These are phyloP conservation scores for Leiothrix lutea DNA, from an alignment of 2,113 vertebrate genomes.

Conservation along the genomic window DNA sequence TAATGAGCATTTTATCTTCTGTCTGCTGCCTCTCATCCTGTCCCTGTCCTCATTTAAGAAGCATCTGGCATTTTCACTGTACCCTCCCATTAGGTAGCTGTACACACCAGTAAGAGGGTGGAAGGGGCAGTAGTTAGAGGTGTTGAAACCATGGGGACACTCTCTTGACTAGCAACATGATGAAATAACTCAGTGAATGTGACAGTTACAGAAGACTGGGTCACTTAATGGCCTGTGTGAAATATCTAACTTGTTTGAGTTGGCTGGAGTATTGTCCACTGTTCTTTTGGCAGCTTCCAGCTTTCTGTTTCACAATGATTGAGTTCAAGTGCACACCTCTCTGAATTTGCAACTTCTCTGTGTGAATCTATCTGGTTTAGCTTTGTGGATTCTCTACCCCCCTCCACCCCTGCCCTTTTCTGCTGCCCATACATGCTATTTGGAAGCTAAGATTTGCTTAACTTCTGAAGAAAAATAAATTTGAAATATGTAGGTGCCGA, in stretches of 20 bases:
- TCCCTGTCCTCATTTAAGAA: not conserved
- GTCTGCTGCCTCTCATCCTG: not conserved
- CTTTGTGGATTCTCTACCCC: not conserved
- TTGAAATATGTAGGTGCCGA: constrained; percentile 83
- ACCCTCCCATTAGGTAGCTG: not conserved
- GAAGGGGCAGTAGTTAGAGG: not conserved
- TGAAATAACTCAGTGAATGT: not conserved
- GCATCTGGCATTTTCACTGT: not conserved
- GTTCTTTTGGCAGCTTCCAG: not conserved
- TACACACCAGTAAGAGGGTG: not conserved
- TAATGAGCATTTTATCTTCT: not conserved
- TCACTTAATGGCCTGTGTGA: not conserved
- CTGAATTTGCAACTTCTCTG: not conserved
- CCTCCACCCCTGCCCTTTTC: not conserved
- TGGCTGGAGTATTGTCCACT: not conserved
- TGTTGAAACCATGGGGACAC: not conserved
- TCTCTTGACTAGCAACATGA: not conserved
- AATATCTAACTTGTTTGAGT: not conserved
- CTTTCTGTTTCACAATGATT: not conserved
- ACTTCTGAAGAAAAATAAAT: constrained; percentile 46
- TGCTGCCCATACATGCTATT: not conserved
- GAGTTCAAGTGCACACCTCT: not conserved
- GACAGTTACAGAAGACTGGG: not conserved
- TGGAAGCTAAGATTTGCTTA: constrained; percentile 30
- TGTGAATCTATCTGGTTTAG: not conserved